phyloP scores from a whole-genome alignment of 2,797 vertebrate species.

The Oreonectes daqikongensis region DNA sequence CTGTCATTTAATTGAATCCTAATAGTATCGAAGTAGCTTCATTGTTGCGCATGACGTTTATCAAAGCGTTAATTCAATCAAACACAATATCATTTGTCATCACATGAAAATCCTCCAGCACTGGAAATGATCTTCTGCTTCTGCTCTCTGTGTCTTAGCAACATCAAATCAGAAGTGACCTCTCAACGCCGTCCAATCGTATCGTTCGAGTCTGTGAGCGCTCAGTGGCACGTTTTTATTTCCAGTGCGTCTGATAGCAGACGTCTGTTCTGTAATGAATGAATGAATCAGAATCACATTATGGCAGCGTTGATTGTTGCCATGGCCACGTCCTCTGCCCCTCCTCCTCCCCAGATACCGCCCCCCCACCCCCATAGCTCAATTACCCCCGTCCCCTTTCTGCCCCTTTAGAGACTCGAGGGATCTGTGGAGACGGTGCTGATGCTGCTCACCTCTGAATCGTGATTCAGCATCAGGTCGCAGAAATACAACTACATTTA shows the following conservation, averaged over 20 bases:
- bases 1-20: too few species aligned
- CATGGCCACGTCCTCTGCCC: conserved; percentile 67
- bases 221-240: conserved; percentile 8
- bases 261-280: conserved; percentile 53
- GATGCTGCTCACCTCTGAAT: neutral
- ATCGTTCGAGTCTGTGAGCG: neutral
- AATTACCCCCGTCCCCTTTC: conserved; percentile 28
- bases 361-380: conserved; percentile 23
- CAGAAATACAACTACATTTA: too few species aligned
- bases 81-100: neutral
- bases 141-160: conserved; percentile 52
- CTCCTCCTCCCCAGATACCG: conserved; percentile 35
- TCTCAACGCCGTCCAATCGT: conserved; percentile 44
- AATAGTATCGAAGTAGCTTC: too few species aligned
- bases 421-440: neutral
- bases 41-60: too few species aligned
- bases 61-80: too few species aligned
- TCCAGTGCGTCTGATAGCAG: neutral
- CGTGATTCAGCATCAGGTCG: too few species aligned
- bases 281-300: conserved; percentile 63
- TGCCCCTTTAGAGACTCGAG: neutral
- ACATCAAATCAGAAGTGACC: conserved; percentile 51
- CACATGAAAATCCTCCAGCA: neutral
- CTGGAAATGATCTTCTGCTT: neutral
- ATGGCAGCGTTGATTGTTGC: conserved; percentile 61